phyloP scores from a whole-genome alignment of 2,888 invertebrate species.

The Lamproptera curius region DNA sequence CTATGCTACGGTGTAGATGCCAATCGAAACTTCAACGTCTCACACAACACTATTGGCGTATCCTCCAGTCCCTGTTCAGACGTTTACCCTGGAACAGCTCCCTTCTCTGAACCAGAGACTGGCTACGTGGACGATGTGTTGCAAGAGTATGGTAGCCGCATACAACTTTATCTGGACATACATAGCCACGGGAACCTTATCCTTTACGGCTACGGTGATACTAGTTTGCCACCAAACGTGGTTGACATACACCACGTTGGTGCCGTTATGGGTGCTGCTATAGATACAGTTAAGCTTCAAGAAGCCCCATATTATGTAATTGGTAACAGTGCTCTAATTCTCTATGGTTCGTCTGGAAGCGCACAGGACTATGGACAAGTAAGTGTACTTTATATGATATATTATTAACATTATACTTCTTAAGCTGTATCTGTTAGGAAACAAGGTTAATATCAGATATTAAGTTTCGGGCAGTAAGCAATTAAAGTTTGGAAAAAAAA shows the following conservation, averaged over 20 bases:
- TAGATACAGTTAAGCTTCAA: slow-evolving; percentile 40
- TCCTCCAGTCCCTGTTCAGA: slow-evolving; percentile 71
- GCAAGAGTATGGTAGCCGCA: slow-evolving; percentile 33
- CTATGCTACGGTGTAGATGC: slow-evolving; percentile 45
- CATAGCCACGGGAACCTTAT: slow-evolving; percentile 84
- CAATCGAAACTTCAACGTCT: slow-evolving; percentile 47
- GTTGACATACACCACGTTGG: slow-evolving; percentile 40
- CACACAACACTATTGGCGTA: slow-evolving; percentile 40
- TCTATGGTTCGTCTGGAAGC: slow-evolving; percentile 46
- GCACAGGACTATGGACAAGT: slow-evolving; percentile 53
- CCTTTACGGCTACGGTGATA: slow-evolving; percentile 79
- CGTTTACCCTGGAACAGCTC: slow-evolving; percentile 73
- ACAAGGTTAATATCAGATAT: too few species aligned
- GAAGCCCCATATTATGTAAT: slow-evolving; percentile 39
- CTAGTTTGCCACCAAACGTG: slow-evolving; percentile 33
- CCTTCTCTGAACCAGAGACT: slow-evolving; percentile 83
- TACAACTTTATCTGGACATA: slow-evolving; percentile 71
- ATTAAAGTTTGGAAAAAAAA: too few species aligned
- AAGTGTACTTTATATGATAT: too few species aligned
- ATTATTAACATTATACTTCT: too few species aligned
- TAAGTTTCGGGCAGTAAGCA: too few species aligned
- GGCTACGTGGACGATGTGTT: slow-evolving; percentile 75
- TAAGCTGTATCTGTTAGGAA: too few species aligned
- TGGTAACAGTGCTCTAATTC: slow-evolving; percentile 44
- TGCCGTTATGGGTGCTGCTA: slow-evolving; percentile 45